Evolutionary conservation across 2,113 vertebrate species (phyloP), one percentile per base, ranked within the genome.

Genomic region (Plecotus auritus): DNA sequence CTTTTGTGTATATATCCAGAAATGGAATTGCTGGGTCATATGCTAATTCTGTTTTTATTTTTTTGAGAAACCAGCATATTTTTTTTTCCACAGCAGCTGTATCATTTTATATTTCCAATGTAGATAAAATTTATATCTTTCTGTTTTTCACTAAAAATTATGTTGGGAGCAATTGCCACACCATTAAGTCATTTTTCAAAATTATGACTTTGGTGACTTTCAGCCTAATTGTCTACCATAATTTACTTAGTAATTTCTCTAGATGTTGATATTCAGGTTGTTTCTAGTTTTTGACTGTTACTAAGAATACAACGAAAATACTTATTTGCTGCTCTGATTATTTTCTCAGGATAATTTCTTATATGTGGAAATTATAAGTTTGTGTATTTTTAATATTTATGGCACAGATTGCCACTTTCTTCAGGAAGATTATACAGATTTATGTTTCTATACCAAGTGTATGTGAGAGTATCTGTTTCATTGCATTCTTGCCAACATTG

Each of bases 311-410:
- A 47, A 56, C 40, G 64, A 67, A 93, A 84, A 91, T 40, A n/a
- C 42, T 85, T 76, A 17, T 40, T 77, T 73, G 42, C 40, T 45
- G 59, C 42, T 88, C 76, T 61, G 76, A 59, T 80, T 92, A 76
- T 61, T 85, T 64, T 82, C 20, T 85, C 47, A 73, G 74, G 56
- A 67, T 69, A 93, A 69, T 78, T 45, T 88, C 42, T n/a, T 67
- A 0, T 85, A 74, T 88, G 64, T 93, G 42, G n/a, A 76, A 88
- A 88, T 80, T 37, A 23, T 73, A 84, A 49, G 42, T 67, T 56
- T 87, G 51, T 84, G 1, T 67, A 61, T 93, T 93, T 94, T 93
- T 91, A 74, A 76, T 93, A 83, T 54, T 82, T 81, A 78, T 61
- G 26, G 28, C 45, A 42, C 40, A 35, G 59, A 83, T 54, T 64